phyloP scores from a whole-genome alignment of 2,888 invertebrate species.

The Meiosimyza decipiens region DNA sequence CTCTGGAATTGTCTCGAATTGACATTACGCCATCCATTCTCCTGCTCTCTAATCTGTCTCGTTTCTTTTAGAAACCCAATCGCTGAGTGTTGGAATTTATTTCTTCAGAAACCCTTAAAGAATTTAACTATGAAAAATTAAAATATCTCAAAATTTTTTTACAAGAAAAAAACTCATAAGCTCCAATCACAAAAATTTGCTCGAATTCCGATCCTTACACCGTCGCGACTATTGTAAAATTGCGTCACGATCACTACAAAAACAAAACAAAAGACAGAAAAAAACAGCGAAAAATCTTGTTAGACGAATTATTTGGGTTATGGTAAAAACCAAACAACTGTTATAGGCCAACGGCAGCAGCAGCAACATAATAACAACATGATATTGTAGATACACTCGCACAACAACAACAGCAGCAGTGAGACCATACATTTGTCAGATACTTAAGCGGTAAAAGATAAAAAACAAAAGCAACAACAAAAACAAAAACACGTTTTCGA shows the following conservation, averaged over 20 bases:
- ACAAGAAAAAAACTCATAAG: no score
- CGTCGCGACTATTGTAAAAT: background rate
- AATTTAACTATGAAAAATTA: no score
- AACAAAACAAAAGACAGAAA: background rate
- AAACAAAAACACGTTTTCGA: conserved; percentile 12
- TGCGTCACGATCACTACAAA: conserved; percentile 27
- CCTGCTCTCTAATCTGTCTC: no score
- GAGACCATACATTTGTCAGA: background rate
- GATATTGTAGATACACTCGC: background rate
- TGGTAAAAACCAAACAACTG: conserved; percentile 21
- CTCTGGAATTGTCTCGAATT: no score
- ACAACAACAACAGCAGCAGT: conserved; percentile 13
- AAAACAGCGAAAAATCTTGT: background rate
- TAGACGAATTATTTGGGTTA: conserved; percentile 17
- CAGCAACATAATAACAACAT: background rate
- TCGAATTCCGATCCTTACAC: conserved; percentile 15
- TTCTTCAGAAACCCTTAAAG: no score
- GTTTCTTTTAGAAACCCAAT: no score
- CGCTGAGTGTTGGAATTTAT: no score
- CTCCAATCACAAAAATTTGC: no score
- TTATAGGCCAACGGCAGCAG: conserved; percentile 19
- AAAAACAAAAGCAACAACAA: conserved; percentile 9
- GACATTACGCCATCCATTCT: no score
- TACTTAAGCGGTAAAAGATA: background rate
- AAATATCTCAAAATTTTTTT: no score